Percentiles rank a stretch among this genome's conserved stretches.
phyloP scores from a whole-genome alignment of 2,888 invertebrate species.

The Alsophila aescularia region DNA sequence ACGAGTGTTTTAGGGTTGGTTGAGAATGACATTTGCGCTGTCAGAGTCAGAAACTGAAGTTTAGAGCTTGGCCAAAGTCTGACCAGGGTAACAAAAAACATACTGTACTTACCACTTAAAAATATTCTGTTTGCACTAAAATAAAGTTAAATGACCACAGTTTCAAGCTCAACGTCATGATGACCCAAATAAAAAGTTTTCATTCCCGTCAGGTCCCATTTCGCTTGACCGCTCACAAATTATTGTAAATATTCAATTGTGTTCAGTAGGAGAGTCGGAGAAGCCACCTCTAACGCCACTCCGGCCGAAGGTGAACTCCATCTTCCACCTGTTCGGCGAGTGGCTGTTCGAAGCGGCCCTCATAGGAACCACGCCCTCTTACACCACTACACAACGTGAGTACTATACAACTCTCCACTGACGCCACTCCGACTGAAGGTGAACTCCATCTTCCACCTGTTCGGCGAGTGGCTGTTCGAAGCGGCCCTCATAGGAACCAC shows the following conservation, averaged over 20 bases:
- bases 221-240: too few relatives aligned
- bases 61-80: too few relatives aligned
- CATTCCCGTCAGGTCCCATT: too few relatives aligned
- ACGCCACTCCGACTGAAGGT: constrained; percentile 94
- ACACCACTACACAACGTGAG: constrained; percentile 59
- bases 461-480: constrained; percentile 98
- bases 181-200: too few relatives aligned
- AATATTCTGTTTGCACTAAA: too few relatives aligned
- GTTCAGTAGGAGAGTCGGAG: constrained; percentile 71
- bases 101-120: too few relatives aligned
- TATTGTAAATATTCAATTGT: neutral
- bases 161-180: too few relatives aligned
- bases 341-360: constrained; percentile 98
- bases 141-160: too few relatives aligned
- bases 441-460: constrained; percentile 97
- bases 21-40: too few relatives aligned
- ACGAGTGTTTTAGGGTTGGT: too few relatives aligned
- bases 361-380: constrained; percentile 87
- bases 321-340: constrained; percentile 97
- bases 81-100: too few relatives aligned
- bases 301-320: constrained; percentile 96
- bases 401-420: constrained; percentile 70
- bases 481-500: constrained; percentile 94
- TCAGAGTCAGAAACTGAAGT: too few relatives aligned
- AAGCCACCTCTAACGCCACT: constrained; percentile 88